Evolutionary conservation across 2,797 vertebrate species (phyloP), one percentile per base, ranked within the genome.

Genomic region (Cirrhinus molitorella): DNA sequence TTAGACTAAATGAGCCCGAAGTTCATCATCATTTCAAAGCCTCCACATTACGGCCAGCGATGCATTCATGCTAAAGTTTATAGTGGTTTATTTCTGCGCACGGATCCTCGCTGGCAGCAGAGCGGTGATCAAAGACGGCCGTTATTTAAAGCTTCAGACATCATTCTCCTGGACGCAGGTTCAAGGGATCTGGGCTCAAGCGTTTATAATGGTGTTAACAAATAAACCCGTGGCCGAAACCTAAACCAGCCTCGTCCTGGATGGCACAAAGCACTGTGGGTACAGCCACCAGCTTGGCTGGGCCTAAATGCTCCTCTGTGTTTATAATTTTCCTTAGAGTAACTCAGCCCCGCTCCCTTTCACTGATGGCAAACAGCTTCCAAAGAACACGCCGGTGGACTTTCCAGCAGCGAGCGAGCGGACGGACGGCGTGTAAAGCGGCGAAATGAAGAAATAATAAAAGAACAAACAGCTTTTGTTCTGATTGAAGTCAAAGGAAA

Each of bases 261-360:
- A 67, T 40, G 43, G 19, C 79, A 78, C 47, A 85, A 81, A 75
- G 80, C 40, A 63, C 73, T 63, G 37, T 37, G 74, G 80, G 79
- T 55, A 65, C 10, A 37, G 68, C 65, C 79, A 79, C 74, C 47
- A 63, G 43, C 8, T 78, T 82, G 85, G 74, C 74, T 57, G 0
- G 14, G 19, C 57, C 37, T 85, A 83, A 87, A 85, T 83, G 43
- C 65, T 57, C 25, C 70, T 80, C 80, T 83, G 80, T 87, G 78
- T 47, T n/a, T 47, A 74, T 47, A 31, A 65, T 57, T 85, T 75
- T 68, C 43, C 53, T 63, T 85, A 49, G 31, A 51, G 59, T 45
- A 77, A 83, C 61, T 17, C 14, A 28, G 40, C 40, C 51, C 51
- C 72, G 76, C 76, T 87, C 43, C 28, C 71, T 87, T 80, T 85